Base-by-base conservation (phyloP, 1,140 invertebrate species). In the Mycetomoellerius zeteki region DNA sequence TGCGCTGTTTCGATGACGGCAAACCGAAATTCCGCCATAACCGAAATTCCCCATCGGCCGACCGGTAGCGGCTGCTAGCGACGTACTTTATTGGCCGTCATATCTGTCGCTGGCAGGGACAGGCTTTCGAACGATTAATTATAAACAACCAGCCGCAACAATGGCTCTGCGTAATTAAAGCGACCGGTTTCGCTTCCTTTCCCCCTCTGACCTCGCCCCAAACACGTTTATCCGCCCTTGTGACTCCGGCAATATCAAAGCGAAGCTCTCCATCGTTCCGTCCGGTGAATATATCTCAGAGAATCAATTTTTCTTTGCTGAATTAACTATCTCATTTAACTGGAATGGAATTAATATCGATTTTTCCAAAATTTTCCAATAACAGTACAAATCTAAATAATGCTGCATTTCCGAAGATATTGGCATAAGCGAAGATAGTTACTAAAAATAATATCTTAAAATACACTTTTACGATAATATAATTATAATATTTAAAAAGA, bases 51-150 rank as follows among this genome's bases (percentile, higher is more conserved):
- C 90, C 86, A 69, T 87, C 81, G 71, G 81, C 90, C 65, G 78
- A 33, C 67, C 80, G 80, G 92, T 89, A 75, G 91, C 93, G 90
- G 93, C 91, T 94, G 92, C 84, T 91, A 89, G 89, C 89, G 93
- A 93, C 94, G 92, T 93, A 94, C 93, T 95, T 95, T 94, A 94
- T 95, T 94, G 93, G 92, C 91, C 91, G 92, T 95, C 94, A 94
- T 94, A 94, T 95, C 94, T 95, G 94, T 94, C 92, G 91, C 80
- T 92, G 93, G 92, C 94, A 94, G 94, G 80, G 86, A 91, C 92
- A 85, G 89, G 92, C 88, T 92, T 89, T 89, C 91, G 82, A 94
- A 94, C 93, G 92, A 94, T 94, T 94, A 94, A 94, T 95, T 94
- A 94, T 94, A 94, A 95, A 94, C 94, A 94, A 94, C 90, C 91